Conservation (phyloP, 2,113 vertebrate genomes). For the Tragelaphus buxtoni region DNA sequence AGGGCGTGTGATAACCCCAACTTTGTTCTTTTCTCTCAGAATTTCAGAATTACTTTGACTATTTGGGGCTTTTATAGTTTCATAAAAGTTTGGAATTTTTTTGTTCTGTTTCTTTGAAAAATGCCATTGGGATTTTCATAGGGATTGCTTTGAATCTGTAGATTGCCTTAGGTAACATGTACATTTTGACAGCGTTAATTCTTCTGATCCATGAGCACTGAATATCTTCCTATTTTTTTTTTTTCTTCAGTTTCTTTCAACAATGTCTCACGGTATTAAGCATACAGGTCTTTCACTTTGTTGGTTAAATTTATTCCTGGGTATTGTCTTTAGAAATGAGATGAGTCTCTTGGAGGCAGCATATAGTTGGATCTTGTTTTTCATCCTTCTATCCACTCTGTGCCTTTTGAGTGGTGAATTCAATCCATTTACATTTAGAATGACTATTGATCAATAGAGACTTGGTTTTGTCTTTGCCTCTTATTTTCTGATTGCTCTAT, state of each 20-base stretch:
- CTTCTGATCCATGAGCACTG: background rate
- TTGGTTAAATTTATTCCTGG: background rate
- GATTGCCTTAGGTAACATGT: background rate
- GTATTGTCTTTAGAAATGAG: background rate
- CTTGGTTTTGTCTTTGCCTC: background rate
- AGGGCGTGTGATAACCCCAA: background rate
- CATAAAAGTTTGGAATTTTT: background rate
- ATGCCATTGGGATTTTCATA: background rate
- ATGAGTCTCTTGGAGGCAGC: background rate
- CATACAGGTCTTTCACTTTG: background rate
- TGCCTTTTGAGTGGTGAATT: background rate
- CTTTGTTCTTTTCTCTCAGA: background rate
- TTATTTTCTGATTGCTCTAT: background rate
- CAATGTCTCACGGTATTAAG: background rate
- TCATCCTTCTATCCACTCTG: background rate
- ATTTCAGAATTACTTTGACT: background rate
- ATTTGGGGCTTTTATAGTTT: background rate
- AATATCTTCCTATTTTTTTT: background rate
- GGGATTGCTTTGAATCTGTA: background rate
- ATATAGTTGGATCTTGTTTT: background rate
- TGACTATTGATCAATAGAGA: background rate
- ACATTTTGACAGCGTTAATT: background rate
- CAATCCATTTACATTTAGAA: background rate
- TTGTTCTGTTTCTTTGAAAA: background rate
- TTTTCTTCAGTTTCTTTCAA: background rate